phyloP scores from a whole-genome alignment of 2,888 invertebrate species.

The Polydesmus complanatus region DNA sequence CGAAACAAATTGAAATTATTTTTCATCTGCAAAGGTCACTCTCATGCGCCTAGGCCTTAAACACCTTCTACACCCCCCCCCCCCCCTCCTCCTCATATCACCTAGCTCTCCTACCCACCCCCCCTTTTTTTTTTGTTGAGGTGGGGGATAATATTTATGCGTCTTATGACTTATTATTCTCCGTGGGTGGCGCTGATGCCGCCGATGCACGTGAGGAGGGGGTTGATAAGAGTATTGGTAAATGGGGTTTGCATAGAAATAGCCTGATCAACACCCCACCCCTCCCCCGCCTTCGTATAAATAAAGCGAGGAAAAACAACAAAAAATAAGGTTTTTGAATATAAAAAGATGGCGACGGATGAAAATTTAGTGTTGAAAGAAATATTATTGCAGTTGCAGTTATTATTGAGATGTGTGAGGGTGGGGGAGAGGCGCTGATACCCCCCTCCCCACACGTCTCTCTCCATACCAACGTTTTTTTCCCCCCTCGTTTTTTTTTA shows the following conservation, averaged over 20 bases:
- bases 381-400: not conserved
- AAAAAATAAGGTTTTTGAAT: not conserved
- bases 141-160: not conserved
- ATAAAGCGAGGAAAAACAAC: not conserved
- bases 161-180: not conserved
- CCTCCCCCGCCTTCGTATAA: not conserved
- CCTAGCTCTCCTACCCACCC: not conserved
- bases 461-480: not conserved
- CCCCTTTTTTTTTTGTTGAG: not conserved
- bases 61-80: not conserved
- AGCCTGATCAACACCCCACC: conserved; percentile 3
- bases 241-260: conserved; percentile 9
- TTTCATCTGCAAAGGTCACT: not conserved
- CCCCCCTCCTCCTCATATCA: not conserved
- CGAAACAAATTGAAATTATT: not conserved
- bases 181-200: not conserved
- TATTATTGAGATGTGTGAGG: not conserved
- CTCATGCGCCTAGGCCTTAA: not conserved
- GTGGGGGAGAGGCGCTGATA: not conserved
- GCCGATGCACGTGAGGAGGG: not conserved
- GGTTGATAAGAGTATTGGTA: not conserved
- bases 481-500: not conserved
- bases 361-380: not conserved
- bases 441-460: not conserved
- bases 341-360: not conserved